Evolutionary conservation across 2,888 invertebrate species (phyloP).

Genomic region (Clivina fossor): DNA sequence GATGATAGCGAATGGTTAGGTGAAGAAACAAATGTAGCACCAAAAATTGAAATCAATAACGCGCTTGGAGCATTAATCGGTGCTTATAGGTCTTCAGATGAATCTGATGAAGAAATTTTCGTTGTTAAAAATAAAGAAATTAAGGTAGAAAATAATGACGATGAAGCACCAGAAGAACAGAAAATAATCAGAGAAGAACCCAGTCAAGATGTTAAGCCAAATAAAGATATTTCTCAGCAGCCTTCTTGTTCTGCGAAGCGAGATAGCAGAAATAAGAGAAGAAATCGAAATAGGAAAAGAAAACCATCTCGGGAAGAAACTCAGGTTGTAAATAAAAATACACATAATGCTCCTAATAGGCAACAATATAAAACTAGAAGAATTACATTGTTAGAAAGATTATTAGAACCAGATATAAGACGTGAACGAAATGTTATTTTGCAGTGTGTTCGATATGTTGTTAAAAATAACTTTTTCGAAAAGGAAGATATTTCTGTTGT

Average conservation of each 20-base stretch:
- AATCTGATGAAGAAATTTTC: conserved; percentile 45
- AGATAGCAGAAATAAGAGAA: no score
- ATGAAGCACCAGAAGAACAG: conserved; percentile 58
- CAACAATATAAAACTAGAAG: conserved; percentile 43
- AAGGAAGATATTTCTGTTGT: not conserved
- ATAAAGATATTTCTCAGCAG: conserved; percentile 39
- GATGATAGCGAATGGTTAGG: conserved; percentile 50
- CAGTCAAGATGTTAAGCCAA: conserved; percentile 39
- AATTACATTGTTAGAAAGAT: conserved; percentile 67
- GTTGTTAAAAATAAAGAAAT: conserved; percentile 8
- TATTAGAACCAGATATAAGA: conserved; percentile 76
- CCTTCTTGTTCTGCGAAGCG: conserved; percentile 30
- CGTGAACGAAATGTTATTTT: conserved; percentile 85
- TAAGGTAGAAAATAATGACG: conserved; percentile 48
- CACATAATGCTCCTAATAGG: conserved; percentile 43
- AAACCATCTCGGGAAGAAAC: conserved; percentile 31
- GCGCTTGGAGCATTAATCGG: conserved; percentile 61
- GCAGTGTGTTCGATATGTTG: conserved; percentile 82
- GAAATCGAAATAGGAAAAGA: conserved; percentile 38
- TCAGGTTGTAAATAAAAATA: conserved; percentile 44
- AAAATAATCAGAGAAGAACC: conserved; percentile 48
- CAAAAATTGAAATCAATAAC: conserved; percentile 52
- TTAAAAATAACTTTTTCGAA: conserved; percentile 74
- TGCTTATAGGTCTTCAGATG: conserved; percentile 61
- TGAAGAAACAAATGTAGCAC: conserved; percentile 25